Conservation (phyloP, 2,888 invertebrate species). For the Archips crataeganus region DNA sequence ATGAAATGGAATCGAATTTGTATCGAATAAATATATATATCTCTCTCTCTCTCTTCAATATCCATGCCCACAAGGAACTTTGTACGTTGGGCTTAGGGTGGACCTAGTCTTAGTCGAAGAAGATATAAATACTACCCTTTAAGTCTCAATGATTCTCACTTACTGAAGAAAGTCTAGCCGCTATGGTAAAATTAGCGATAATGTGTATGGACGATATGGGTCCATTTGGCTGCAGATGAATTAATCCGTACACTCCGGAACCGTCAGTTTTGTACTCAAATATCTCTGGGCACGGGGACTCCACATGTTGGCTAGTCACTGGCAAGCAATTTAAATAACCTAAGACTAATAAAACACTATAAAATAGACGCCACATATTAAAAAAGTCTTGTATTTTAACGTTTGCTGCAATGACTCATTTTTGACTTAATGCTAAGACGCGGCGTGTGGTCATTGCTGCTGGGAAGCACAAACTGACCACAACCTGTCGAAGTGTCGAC, state of each 20-base stretch:
- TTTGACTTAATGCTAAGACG: constrained; percentile 6
- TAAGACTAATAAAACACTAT: constrained; percentile 53
- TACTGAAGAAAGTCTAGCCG: constrained; percentile 59
- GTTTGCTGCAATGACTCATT: constrained; percentile 36
- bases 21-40: no score
- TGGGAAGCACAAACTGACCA: constrained; percentile 54
- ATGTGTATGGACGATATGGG: constrained; percentile 56
- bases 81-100: no score
- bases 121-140: no score
- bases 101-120: no score
- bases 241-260: constrained; percentile 58
- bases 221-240: constrained; percentile 58
- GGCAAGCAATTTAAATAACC: constrained; percentile 52
- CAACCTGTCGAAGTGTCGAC: constrained; percentile 6
- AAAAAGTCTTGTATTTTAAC: constrained; percentile 40
- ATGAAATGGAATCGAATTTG: no score
- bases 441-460: constrained; percentile 55
- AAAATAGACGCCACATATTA: constrained; percentile 49
- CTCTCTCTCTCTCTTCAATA: no score
- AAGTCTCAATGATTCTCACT: constrained; percentile 50
- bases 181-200: constrained; percentile 65
- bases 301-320: constrained; percentile 55
- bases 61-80: no score
- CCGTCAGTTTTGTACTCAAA: constrained; percentile 67
- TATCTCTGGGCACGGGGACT: constrained; percentile 68